Evolutionary conservation across 2,888 invertebrate species (phyloP).

Genomic region (Thera britannica): DNA sequence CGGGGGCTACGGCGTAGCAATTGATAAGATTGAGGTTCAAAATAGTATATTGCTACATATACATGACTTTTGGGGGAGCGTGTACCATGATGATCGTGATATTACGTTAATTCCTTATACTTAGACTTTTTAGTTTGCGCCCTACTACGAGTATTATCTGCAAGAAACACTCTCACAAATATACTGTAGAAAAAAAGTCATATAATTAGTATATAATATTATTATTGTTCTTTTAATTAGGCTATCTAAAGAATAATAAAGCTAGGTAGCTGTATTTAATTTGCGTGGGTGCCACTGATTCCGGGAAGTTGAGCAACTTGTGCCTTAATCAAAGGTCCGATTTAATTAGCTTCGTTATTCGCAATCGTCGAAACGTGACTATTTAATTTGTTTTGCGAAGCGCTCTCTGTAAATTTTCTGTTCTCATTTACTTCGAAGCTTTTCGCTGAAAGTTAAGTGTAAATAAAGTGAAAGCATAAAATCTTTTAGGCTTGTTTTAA

Average conservation of each 20-base stretch:
- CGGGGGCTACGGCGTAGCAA: conserved; percentile 15
- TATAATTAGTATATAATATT: too few species aligned
- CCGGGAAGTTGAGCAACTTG: conserved; percentile 21
- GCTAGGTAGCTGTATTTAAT: neutral
- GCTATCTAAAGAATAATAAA: neutral
- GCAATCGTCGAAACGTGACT: conserved; percentile 39
- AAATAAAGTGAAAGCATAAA: neutral
- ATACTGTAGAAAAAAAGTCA: too few species aligned
- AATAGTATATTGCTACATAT: too few species aligned
- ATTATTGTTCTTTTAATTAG: neutral
- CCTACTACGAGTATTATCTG: too few species aligned
- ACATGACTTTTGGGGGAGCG: too few species aligned
- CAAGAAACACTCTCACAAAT: too few species aligned
- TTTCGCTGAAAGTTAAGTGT: neutral
- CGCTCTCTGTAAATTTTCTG: conserved; percentile 26
- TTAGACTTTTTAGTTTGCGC: too few species aligned
- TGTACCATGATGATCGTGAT: too few species aligned
- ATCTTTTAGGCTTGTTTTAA: neutral
- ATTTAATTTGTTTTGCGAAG: conserved; percentile 34
- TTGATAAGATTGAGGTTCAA: too few species aligned
- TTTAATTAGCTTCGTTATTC: conserved; percentile 35
- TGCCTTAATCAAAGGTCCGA: conserved; percentile 19
- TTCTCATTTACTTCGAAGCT: conserved; percentile 18
- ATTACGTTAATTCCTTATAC: too few species aligned
- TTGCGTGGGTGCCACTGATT: neutral